Percentiles rank a stretch among this genome's conserved stretches.
phyloP scores from a whole-genome alignment of 2,113 vertebrate species.

The Prunella fulvescens region DNA sequence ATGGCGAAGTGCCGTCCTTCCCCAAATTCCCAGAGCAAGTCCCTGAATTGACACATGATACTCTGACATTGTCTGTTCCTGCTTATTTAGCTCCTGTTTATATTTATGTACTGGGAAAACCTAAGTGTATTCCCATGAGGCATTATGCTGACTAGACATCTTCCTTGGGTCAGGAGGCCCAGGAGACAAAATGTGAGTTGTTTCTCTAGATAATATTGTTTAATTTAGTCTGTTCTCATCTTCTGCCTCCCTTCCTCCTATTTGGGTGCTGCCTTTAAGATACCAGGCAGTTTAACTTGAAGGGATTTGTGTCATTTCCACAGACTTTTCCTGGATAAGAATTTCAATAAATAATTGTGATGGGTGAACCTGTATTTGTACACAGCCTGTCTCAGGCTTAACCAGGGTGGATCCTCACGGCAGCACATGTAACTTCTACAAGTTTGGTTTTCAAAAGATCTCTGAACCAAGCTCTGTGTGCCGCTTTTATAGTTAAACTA shows the following conservation, averaged over 20 bases:
- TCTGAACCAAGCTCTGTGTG: background rate
- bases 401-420: background rate
- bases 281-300: background rate
- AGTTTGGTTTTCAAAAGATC: background rate
- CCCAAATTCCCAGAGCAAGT: background rate
- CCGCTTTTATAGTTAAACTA: background rate
- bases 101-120: background rate
- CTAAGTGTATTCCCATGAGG: background rate
- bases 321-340: background rate
- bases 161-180: background rate
- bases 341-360: background rate
- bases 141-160: background rate
- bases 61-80: background rate
- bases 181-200: background rate
- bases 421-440: background rate
- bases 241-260: background rate
- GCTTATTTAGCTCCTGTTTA: background rate
- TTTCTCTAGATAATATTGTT: background rate
- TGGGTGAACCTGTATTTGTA: background rate
- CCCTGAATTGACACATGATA: background rate
- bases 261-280: background rate
- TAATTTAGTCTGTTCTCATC: background rate
- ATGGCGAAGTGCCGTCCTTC: conserved; percentile 13
- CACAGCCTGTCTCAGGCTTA: background rate
- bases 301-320: background rate